phyloP scores from a whole-genome alignment of 2,797 vertebrate species.

The Psittacula derbiana region DNA sequence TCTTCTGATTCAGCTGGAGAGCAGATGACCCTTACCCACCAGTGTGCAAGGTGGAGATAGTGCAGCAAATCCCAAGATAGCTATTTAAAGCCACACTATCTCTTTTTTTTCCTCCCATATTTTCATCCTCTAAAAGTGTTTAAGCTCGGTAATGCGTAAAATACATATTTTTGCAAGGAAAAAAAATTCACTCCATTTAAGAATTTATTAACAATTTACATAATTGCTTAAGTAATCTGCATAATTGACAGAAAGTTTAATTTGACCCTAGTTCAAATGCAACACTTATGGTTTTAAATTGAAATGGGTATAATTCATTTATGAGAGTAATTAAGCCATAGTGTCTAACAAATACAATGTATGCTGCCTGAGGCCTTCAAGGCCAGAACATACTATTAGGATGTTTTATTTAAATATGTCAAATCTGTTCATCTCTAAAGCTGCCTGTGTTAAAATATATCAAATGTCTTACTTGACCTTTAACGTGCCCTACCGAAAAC shows the following conservation, averaged over 20 bases:
- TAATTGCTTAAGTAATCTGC: constrained; percentile 81
- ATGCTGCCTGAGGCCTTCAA: constrained; percentile 80
- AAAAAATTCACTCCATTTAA: constrained; percentile 74
- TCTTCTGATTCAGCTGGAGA: background rate
- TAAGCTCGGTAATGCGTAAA: constrained; percentile 57
- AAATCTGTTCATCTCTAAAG: constrained; percentile 76
- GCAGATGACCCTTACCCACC: background rate
- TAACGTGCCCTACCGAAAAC: constrained; percentile 62
- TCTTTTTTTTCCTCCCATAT: background rate
- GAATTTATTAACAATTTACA: constrained; percentile 85
- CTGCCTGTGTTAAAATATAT: constrained; percentile 72
- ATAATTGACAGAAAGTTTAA: constrained; percentile 84
- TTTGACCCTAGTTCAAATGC: constrained; percentile 81
- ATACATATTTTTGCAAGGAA: constrained; percentile 73
- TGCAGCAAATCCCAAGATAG: background rate
- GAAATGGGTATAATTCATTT: constrained; percentile 88
- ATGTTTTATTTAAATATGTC: constrained; percentile 85
- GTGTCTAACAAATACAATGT: constrained; percentile 84
- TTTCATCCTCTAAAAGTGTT: background rate
- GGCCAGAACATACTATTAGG: constrained; percentile 80
- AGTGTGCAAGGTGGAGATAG: background rate
- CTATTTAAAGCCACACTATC: background rate
- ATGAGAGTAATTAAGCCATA: constrained; percentile 86
- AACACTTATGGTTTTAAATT: constrained; percentile 85
- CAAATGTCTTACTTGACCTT: constrained; percentile 77